phyloP scores from a whole-genome alignment of 1,140 invertebrate genomes.

The Brachionus paranguensis region DNA sequence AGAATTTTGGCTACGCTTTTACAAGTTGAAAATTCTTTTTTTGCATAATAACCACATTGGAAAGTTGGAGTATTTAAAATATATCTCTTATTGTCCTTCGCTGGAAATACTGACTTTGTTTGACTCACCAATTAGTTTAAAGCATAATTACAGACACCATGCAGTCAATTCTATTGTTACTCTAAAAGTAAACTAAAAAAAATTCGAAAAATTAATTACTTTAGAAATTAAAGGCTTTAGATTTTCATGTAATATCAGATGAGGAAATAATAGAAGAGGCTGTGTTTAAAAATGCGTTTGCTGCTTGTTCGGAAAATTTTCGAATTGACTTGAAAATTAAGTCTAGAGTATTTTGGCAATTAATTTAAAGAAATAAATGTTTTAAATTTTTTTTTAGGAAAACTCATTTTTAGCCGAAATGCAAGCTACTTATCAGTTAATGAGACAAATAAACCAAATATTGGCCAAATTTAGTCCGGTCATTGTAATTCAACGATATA shows the following conservation, averaged over 20 bases:
- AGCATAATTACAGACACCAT: conserved; percentile 41
- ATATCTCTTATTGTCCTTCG: conserved; percentile 45
- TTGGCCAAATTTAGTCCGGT: conserved; percentile 51
- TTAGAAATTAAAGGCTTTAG: conserved; percentile 47
- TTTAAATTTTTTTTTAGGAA: conserved; percentile 42
- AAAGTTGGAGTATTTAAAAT: conserved; percentile 49
- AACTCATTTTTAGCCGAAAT: conserved; percentile 43
- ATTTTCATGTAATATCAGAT: conserved; percentile 52
- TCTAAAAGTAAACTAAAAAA: conserved; percentile 14
- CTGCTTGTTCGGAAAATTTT: conserved; percentile 42
- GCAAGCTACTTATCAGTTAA: conserved; percentile 37
- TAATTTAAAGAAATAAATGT: not conserved
- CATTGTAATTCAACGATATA: conserved; percentile 49
- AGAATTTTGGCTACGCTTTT: conserved; percentile 49
- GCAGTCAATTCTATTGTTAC: conserved; percentile 25
- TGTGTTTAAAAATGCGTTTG: conserved; percentile 46
- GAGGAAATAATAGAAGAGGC: conserved; percentile 56
- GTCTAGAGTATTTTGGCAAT: not conserved
- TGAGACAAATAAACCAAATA: conserved; percentile 45
- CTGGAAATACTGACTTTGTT: conserved; percentile 49
- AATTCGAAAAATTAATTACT: not conserved
- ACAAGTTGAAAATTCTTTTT: conserved; percentile 48
- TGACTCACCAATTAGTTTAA: conserved; percentile 52
- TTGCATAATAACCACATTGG: conserved; percentile 55
- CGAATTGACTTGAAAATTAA: not conserved